These are phyloP conservation scores for Liodrosophila aerea DNA, from an alignment of 2,888 invertebrate species.

Conservation along the genomic window DNA sequence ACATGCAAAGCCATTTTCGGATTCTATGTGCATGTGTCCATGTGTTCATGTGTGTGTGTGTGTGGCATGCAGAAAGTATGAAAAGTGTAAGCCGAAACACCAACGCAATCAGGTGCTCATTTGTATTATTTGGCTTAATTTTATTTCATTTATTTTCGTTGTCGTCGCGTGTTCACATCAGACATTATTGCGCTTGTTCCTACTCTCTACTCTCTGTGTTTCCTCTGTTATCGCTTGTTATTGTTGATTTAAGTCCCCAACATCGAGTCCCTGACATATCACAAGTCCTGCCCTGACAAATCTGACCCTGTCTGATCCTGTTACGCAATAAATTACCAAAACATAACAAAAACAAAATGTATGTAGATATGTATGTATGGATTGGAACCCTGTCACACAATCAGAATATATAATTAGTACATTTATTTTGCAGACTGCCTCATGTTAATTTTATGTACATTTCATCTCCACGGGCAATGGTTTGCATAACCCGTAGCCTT, in stretches of 20 bases:
- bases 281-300: constrained; percentile 17
- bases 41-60: too few relatives aligned
- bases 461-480: constrained; percentile 17
- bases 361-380: constrained; percentile 4
- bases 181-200: constrained; percentile 13
- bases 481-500: constrained; percentile 16
- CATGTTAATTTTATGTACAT: constrained; percentile 31
- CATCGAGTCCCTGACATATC: constrained; percentile 59
- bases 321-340: constrained; percentile 56
- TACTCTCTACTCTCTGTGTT: too few relatives aligned
- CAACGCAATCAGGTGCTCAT: constrained; percentile 63
- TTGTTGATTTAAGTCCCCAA: constrained; percentile 63
- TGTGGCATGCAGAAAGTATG: constrained; percentile 22
- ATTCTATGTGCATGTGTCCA: constrained; percentile 37
- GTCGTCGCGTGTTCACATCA: constrained; percentile 59
- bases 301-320: constrained; percentile 21
- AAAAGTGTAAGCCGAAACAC: constrained; percentile 37
- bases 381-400: constrained; percentile 31
- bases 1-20: constrained; percentile 71
- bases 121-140: constrained; percentile 37
- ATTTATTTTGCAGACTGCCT: constrained; percentile 31
- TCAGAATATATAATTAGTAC: constrained; percentile 68
- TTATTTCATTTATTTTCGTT: constrained; percentile 49
- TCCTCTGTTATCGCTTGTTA: constrained; percentile 45
- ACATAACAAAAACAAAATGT: constrained; percentile 64